Conservation (phyloP, 2,888 invertebrate species). For the Deilephila porcellus region DNA sequence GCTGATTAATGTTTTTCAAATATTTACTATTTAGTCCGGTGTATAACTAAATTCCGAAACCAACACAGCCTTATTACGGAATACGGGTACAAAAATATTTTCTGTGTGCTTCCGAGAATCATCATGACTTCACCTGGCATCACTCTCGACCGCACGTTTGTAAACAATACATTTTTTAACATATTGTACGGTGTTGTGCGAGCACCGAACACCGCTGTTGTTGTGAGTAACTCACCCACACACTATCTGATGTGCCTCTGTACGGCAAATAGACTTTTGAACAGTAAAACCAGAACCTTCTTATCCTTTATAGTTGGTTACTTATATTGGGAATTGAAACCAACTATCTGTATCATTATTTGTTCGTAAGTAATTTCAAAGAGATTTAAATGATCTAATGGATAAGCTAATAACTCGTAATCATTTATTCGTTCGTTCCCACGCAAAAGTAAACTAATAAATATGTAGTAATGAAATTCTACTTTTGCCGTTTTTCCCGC, state of each 20-base stretch:
- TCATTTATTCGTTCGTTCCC: no score
- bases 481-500: no score
- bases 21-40: not conserved
- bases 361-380: no score
- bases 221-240: conserved; percentile 13
- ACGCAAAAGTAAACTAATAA: no score
- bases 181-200: conserved; percentile 12
- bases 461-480: no score
- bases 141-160: conserved; percentile 35
- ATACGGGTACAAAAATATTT: conserved; percentile 32
- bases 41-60: conserved; percentile 23
- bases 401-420: no score
- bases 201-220: not conserved
- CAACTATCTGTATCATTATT: no score
- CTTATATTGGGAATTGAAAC: no score
- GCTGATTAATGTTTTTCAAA: conserved; percentile 1
- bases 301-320: no score
- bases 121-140: conserved; percentile 42
- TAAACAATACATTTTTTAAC: conserved; percentile 43
- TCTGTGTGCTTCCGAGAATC: conserved; percentile 45
- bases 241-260: not conserved
- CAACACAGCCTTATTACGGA: conserved; percentile 23
- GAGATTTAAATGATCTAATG: no score
- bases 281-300: no score
- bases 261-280: no score